A percentile compares a stretch with the other conserved stretches of the same genome.
phyloP scores from a whole-genome alignment of 37 sponge, comb jelly and placozoan genomes.

The Bolinopsis microptera region DNA sequence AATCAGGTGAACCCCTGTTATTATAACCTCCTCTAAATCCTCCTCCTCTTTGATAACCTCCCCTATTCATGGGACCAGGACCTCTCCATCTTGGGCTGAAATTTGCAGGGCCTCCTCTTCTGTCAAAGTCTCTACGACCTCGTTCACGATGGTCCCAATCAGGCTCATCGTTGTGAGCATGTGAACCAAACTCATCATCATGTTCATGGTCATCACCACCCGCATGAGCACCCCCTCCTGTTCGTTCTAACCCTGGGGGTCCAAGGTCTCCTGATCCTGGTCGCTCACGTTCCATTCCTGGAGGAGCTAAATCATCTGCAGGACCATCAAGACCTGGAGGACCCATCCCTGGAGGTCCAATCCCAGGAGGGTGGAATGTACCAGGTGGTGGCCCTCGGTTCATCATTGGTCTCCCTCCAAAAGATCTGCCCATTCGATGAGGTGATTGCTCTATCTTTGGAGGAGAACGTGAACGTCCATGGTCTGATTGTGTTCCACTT shows the following conservation, averaged over 20 bases:
- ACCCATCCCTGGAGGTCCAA: constrained; percentile 11
- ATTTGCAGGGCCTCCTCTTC: background rate
- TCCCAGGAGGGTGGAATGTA: background rate
- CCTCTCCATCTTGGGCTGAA: constrained; percentile 52
- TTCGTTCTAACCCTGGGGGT: constrained; percentile 11
- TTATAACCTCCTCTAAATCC: background rate
- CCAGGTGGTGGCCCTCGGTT: background rate
- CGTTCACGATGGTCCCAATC: constrained; percentile 9
- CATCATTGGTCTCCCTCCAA: background rate
- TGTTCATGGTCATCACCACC: background rate
- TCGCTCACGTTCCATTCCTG: constrained; percentile 1
- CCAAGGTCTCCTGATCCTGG: background rate
- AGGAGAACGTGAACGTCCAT: background rate
- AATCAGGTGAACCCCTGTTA: constrained; percentile 57
- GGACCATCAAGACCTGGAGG: constrained; percentile 30
- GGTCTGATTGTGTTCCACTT: background rate
- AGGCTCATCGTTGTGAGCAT: constrained; percentile 18
- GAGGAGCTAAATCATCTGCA: constrained; percentile 22
- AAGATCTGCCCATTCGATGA: background rate
- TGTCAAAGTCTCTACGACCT: constrained; percentile 15
- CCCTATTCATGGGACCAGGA: constrained; percentile 21
- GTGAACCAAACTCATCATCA: constrained; percentile 33
- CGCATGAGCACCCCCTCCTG: background rate
- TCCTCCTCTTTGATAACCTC: background rate
- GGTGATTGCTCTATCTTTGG: background rate